These are phyloP conservation scores for Strix uralensis DNA, from an alignment of 2,113 vertebrate genomes.

Conservation along the genomic window DNA sequence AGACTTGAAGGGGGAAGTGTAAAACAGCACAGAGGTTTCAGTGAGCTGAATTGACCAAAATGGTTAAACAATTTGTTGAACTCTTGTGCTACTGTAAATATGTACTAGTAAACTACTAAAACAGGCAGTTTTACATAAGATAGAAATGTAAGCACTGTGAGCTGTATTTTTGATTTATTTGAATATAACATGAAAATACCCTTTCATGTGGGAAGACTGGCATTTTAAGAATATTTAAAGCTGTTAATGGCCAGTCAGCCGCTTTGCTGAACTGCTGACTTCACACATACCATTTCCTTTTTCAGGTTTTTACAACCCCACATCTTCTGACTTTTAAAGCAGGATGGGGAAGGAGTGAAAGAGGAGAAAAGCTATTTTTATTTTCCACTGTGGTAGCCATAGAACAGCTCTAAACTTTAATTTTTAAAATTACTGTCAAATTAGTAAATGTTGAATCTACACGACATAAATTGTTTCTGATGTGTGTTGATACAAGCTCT, in stretches of 20 bases:
- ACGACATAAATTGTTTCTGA: background rate
- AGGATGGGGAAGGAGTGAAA: background rate
- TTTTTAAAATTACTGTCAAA: background rate
- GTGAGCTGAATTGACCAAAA: background rate
- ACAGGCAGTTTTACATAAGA: background rate
- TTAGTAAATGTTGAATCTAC: background rate
- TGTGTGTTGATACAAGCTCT: background rate
- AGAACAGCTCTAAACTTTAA: background rate
- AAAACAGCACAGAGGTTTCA: background rate
- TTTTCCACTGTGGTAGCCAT: background rate
- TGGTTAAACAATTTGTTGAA: background rate
- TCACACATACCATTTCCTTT: slow-evolving; percentile 69
- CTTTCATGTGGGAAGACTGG: slow-evolving; percentile 51
- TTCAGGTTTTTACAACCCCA: slow-evolving; percentile 61
- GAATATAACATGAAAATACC: slow-evolving; percentile 12
- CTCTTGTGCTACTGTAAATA: slow-evolving; percentile 10
- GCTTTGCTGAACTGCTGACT: slow-evolving; percentile 61
- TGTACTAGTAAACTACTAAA: background rate
- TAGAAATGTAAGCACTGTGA: background rate
- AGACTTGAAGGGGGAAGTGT: background rate
- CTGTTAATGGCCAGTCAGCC: slow-evolving; percentile 44
- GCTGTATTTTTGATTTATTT: background rate
- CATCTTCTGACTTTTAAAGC: slow-evolving; percentile 56
- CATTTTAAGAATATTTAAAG: slow-evolving; percentile 54
- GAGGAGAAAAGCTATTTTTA: slow-evolving; percentile 21